Evolutionary conservation across 2,113 vertebrate species (phyloP).

Genomic region (Piprites chloris): DNA sequence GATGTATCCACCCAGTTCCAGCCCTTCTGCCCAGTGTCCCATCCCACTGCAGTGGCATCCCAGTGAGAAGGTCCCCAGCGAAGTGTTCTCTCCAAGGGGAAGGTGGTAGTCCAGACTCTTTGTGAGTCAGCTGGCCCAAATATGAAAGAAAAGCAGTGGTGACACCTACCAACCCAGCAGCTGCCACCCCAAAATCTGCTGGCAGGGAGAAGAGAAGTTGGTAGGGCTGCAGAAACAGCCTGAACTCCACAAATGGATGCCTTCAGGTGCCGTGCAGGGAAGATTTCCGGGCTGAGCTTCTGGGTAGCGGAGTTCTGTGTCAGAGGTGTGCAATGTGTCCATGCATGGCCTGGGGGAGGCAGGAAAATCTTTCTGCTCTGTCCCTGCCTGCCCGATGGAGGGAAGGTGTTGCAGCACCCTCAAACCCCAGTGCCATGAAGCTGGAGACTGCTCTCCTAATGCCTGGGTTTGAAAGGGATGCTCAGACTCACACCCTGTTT

Average conservation of each 20-base stretch:
- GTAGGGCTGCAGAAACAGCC: neutral
- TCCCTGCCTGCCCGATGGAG: neutral
- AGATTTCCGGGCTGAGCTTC: neutral
- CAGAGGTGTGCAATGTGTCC: neutral
- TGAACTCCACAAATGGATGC: neutral
- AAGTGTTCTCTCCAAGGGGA: neutral
- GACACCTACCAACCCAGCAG: neutral
- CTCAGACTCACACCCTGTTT: neutral
- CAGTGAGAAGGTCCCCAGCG: neutral
- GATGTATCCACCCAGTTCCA: neutral
- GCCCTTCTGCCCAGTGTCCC: neutral
- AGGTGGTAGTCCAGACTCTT: neutral
- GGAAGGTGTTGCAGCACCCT: neutral
- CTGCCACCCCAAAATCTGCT: neutral
- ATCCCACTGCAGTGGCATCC: neutral
- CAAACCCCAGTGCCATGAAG: neutral
- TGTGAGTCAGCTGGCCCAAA: neutral
- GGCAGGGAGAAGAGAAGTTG: neutral
- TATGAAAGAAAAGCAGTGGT: neutral
- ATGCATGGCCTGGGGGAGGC: neutral
- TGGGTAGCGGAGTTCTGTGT: neutral
- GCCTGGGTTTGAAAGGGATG: neutral
- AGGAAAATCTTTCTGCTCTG: neutral
- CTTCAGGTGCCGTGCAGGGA: neutral
- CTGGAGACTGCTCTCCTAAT: neutral